phyloP scores from a whole-genome alignment of 1,140 invertebrate genomes.

The Mizuhopecten yessoensis region DNA sequence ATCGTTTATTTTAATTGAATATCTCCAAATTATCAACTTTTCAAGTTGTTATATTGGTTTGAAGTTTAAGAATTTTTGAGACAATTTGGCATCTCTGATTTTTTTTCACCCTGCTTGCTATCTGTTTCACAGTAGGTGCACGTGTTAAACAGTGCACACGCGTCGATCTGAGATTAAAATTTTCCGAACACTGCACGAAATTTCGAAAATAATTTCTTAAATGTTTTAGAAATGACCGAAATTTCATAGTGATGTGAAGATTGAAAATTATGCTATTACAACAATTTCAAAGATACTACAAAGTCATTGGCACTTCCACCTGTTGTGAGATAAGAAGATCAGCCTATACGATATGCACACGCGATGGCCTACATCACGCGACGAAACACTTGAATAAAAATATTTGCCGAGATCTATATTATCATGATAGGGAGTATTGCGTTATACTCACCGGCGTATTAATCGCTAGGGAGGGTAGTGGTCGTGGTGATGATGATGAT shows the following conservation, averaged over 20 bases:
- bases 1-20: constrained; percentile 29
- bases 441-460: too few species aligned
- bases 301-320: neutral
- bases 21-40: neutral
- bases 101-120: neutral
- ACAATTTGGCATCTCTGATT: neutral
- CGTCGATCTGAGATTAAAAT: neutral
- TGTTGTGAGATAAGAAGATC: neutral
- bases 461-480: too few species aligned
- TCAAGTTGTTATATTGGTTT: neutral
- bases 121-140: neutral
- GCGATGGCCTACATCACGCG: neutral
- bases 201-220: neutral
- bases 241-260: neutral
- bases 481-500: too few species aligned
- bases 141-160: neutral
- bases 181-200: neutral
- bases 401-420: too few species aligned
- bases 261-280: constrained; percentile 19
- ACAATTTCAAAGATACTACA: neutral
- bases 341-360: neutral
- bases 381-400: neutral
- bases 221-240: neutral
- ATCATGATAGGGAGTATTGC: too few species aligned
- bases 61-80: neutral